A percentile compares a stretch with the other conserved stretches of the same genome.
These are phyloP conservation scores for Altica lythri DNA, from an alignment of 2,888 invertebrate species.

Conservation along the genomic window DNA sequence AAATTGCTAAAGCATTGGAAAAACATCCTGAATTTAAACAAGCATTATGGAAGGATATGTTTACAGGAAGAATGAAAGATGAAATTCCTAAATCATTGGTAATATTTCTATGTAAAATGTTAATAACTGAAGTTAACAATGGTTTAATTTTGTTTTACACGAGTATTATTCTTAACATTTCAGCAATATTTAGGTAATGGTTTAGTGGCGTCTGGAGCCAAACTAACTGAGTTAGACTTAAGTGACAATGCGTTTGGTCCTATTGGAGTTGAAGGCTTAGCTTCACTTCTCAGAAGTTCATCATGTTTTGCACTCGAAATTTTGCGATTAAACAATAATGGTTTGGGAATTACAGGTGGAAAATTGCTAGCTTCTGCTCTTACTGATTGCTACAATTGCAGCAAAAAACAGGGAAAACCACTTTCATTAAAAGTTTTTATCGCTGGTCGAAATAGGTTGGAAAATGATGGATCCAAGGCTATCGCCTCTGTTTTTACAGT, in stretches of 20 bases:
- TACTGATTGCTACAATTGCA: slow-evolving; percentile 70
- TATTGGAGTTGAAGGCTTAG: slow-evolving; percentile 87
- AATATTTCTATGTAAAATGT: slow-evolving; percentile 22
- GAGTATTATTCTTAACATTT: too few relatives aligned
- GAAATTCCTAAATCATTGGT: slow-evolving; percentile 94
- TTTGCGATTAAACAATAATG: slow-evolving; percentile 94
- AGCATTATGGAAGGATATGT: slow-evolving; percentile 95
- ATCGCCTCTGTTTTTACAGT: slow-evolving; percentile 84
- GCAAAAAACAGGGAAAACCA: slow-evolving; percentile 68
- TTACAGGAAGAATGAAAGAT: slow-evolving; percentile 91
- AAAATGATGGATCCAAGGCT: slow-evolving; percentile 89
- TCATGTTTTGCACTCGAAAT: slow-evolving; percentile 84
- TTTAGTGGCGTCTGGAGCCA: slow-evolving; percentile 78
- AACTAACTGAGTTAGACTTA: slow-evolving; percentile 83
- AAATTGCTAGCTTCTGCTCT: slow-evolving; percentile 78
- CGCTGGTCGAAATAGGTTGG: slow-evolving; percentile 91
- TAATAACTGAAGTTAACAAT: background rate
- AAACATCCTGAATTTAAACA: slow-evolving; percentile 77
- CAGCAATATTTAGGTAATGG: slow-evolving; percentile 77
- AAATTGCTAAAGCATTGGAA: slow-evolving; percentile 79
- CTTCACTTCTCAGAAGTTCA: slow-evolving; percentile 78
- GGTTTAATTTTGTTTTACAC: background rate
- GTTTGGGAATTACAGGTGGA: slow-evolving; percentile 90
- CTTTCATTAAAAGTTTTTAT: slow-evolving; percentile 82
- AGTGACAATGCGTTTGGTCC: slow-evolving; percentile 98